Percentiles rank a stretch among this genome's conserved stretches.
These are phyloP conservation scores for Crambe crambe DNA, from an alignment of 37 sponge, comb jelly and placozoan species.

Conservation along the genomic window DNA sequence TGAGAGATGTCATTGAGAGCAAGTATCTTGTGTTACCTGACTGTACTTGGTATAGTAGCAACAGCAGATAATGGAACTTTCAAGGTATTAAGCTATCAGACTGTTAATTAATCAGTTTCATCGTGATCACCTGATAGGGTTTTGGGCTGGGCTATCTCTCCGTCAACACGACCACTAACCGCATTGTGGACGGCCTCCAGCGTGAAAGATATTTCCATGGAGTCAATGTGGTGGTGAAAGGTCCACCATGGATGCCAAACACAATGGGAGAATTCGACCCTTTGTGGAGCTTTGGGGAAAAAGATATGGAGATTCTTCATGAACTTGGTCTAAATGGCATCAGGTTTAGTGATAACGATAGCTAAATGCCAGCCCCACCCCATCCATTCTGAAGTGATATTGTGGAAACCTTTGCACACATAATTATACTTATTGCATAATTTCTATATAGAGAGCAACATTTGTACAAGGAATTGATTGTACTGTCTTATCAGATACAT, in stretches of 20 bases:
- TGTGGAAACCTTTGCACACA: too few species aligned
- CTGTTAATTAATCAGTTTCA: too few species aligned
- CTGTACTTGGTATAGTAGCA: neutral
- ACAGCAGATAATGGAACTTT: neutral
- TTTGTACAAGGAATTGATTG: too few species aligned
- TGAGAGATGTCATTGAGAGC: neutral
- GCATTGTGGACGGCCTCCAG: slow-evolving; percentile 58
- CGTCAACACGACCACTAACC: slow-evolving; percentile 67
- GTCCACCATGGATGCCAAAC: slow-evolving; percentile 83
- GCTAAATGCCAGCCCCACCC: too few species aligned
- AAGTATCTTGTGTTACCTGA: neutral
- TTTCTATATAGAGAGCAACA: too few species aligned
- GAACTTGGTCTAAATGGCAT: slow-evolving; percentile 78
- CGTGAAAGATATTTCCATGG: slow-evolving; percentile 88
- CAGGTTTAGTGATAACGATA: too few species aligned
- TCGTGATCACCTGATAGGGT: neutral
- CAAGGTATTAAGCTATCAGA: too few species aligned
- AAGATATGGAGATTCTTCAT: slow-evolving; percentile 79
- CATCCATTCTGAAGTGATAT: too few species aligned
- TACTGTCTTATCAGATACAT: too few species aligned
- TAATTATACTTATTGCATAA: too few species aligned
- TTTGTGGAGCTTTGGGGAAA: slow-evolving; percentile 57
- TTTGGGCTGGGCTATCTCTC: slow-evolving; percentile 33
- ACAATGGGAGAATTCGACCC: slow-evolving; percentile 64
- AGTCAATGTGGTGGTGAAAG: slow-evolving; percentile 85